Base-by-base conservation (phyloP, 1,140 invertebrate species). In the Bactericera cockerelli region DNA sequence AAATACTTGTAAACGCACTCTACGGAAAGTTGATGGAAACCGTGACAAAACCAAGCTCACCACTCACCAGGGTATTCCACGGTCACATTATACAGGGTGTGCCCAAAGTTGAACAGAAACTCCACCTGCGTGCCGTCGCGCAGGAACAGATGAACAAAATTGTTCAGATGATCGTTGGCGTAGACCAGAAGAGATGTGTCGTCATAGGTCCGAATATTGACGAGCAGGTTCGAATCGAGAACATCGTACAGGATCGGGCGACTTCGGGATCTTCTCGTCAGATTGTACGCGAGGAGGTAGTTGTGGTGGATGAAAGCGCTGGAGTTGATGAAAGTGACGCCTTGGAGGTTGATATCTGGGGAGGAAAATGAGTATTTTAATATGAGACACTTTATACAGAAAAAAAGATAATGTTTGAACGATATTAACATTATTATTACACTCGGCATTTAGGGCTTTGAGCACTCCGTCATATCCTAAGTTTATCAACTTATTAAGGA, bases 131-230 rank as follows among this genome's bases (percentile, higher is more conserved):
- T 81, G 1, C 82, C 82, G 60, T 85, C 81, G 58, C 82, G 80
- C 26, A 94, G 82, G 70, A 89, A 90, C 8, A 95, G 70, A 70
- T 94, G 90, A 38, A 93, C 82, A 70, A 96, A 95, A 70, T 96
- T 96, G 65, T 93, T 93, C 36, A 92, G 74, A 71, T 93, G 86
- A 73, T 95, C 92, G 68, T 93, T 91, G 3, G 89, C 87, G 66
- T 94, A 94, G 1, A 95, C 73, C 21, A 96, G 81, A 57, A 94
- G 68, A 0, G 88, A 84, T 63, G 85, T 79, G 26, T 78, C 76
- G 64, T 90, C 87, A 67, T 90, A 91, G 0, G 91, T 95, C 62
- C 91, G 74, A 49, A 95, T 73, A 71, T 92, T 94, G 56, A 95
- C 77, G 6, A 93, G 73, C 54, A 95, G 81, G 63, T 87, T 82